Base-by-base conservation (phyloP, 2,113 vertebrate species). In the Tamias sibiricus region DNA sequence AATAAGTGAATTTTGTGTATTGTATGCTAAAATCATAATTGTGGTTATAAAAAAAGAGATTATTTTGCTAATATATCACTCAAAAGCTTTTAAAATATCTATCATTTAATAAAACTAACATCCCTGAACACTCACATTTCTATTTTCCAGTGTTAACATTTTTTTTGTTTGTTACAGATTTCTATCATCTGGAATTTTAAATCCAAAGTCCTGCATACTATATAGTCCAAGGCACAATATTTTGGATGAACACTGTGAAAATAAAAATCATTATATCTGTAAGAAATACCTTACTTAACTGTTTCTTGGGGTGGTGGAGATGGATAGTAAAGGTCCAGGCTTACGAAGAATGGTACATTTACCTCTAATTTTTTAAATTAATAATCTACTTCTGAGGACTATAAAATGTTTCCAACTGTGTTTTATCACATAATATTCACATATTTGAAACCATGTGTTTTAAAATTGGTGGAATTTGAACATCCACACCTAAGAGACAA, bases 141-240 rank as follows among this genome's bases (percentile, higher is more conserved):
- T 75, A 85, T 74, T 30, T 71, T 35, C 69, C 28, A 0, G 37
- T 75, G 13, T 30, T 71, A 90, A 94, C 32, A 44, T 19, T 93
- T 92, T 94, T 20, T 95, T 95, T 64, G 6, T 95, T 80, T 17
- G 30, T 97, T 94, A 44, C 84, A 98, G 97, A 95, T 26, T 96
- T 82, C 28, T 2, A 42, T 6, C 1, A 0, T 0, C 1, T 62
- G 2, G 68, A 26, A 2, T 0, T 32, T 0, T 2, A 71, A 49
- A 24, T 14, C 0, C 44, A 57, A 40, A 37, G 8, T 6, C 42
- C 0, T 97, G 97, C 1, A 7, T 80, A 8, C 0, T 0, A 0
- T 87, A 87, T 37, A n/a, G 0, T 0, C 4, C 90, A 87, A 2
- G 0, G 5, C 0, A 0, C 0, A 8, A 0, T 0, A 1, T 0